These are phyloP conservation scores for Cathartes aura DNA, from an alignment of 2,113 vertebrate genomes.

Conservation along the genomic window DNA sequence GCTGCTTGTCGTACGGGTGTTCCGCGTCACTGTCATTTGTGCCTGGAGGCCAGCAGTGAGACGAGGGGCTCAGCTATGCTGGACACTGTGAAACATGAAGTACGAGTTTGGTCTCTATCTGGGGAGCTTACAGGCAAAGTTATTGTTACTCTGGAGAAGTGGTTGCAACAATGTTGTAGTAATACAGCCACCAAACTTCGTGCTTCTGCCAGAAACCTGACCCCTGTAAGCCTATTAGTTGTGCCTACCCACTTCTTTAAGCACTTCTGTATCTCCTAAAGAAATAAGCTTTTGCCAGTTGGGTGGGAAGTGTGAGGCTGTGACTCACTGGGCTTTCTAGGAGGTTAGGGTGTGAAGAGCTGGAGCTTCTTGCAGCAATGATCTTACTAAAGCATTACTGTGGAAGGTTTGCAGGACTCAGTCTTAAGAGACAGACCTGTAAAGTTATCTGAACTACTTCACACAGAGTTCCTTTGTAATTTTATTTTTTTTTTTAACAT, in stretches of 20 bases:
- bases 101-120: neutral
- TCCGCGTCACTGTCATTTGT: neutral
- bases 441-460: neutral
- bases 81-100: neutral
- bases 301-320: neutral
- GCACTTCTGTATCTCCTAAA: neutral
- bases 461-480: neutral
- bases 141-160: neutral
- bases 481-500: neutral
- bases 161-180: neutral
- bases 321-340: neutral
- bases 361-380: neutral
- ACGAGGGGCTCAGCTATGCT: neutral
- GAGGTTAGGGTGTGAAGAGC: constrained; percentile 1
- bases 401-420: neutral
- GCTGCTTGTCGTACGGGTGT: rapidly evolving
- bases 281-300: neutral
- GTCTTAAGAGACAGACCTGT: neutral
- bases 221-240: neutral
- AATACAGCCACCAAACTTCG: neutral
- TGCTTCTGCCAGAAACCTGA: neutral
- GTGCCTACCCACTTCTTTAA: neutral
- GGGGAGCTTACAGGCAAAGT: neutral
- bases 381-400: neutral
- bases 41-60: neutral